A percentile compares a stretch with the other conserved stretches of the same genome.
phyloP scores from a whole-genome alignment of 2,797 vertebrate genomes.

The Calcarius lapponicus region DNA sequence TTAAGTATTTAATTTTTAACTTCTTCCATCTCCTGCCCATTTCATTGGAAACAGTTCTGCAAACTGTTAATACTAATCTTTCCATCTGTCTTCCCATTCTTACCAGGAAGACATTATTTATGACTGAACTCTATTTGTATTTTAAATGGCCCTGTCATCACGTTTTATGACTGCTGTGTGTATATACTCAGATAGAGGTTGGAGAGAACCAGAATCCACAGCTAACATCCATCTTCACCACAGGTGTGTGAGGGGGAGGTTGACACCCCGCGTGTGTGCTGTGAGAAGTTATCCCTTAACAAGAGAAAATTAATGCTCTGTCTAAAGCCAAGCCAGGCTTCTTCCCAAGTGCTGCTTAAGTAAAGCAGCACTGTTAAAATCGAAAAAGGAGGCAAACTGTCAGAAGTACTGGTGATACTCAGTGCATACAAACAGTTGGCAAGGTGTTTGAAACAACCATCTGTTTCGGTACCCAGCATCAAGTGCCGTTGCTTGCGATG shows the following conservation, averaged over 20 bases:
- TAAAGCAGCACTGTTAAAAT: constrained; percentile 21
- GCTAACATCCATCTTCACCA: constrained; percentile 59
- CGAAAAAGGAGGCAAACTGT: constrained; percentile 22
- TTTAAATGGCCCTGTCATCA: constrained; percentile 46
- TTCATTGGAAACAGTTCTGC: not conserved
- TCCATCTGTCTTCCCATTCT: not conserved
- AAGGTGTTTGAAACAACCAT: constrained; percentile 46
- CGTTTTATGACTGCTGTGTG: constrained; percentile 29
- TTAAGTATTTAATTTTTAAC: not conserved
- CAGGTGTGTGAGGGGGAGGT: constrained; percentile 54
- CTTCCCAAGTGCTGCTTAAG: constrained; percentile 4
- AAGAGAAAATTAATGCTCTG: constrained; percentile 67
- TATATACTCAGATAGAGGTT: constrained; percentile 14
- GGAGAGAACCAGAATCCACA: constrained; percentile 19
- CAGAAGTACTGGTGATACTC: constrained; percentile 10
- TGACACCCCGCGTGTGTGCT: constrained; percentile 18
- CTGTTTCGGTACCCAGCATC: not conserved
- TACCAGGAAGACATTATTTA: constrained; percentile 40
- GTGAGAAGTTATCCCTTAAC: constrained; percentile 62
- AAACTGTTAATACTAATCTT: constrained; percentile 5
- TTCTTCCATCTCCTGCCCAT: not conserved
- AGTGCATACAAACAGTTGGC: constrained; percentile 12
- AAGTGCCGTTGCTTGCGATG: not conserved
- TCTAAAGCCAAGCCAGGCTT: constrained; percentile 35
- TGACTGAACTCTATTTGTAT: constrained; percentile 31